These are phyloP conservation scores for Mythimna ferrago DNA, from an alignment of 2,888 invertebrate species.

Conservation along the genomic window DNA sequence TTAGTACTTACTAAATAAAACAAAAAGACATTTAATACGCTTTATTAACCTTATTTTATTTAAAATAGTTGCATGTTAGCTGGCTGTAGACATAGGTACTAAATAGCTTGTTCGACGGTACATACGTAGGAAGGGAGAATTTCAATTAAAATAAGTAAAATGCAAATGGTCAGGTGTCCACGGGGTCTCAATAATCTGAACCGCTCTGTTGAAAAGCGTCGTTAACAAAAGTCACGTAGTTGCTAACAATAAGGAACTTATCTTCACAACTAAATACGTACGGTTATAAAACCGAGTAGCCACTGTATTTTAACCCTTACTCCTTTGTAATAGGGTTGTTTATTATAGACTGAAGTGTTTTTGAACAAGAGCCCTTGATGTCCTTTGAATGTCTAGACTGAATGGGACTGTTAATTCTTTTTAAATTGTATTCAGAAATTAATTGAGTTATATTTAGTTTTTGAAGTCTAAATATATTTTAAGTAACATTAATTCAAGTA, in stretches of 20 bases:
- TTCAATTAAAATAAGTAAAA: constrained; percentile 52
- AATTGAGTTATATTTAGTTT: constrained; percentile 36
- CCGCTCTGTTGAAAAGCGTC: constrained; percentile 66
- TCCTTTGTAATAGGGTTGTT: constrained; percentile 8
- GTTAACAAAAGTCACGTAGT: constrained; percentile 78
- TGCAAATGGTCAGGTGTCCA: constrained; percentile 49
- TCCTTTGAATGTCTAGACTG: constrained; percentile 72
- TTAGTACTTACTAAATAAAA: too few species aligned
- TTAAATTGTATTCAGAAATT: constrained; percentile 45
- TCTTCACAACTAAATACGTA: constrained; percentile 60
- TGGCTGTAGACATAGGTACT: background rate
- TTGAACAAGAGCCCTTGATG: constrained; percentile 32
- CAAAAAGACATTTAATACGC: too few species aligned
- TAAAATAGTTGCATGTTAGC: background rate
- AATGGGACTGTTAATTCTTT: constrained; percentile 56
- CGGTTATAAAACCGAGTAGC: constrained; percentile 29
- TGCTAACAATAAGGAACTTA: constrained; percentile 71
- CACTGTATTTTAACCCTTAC: constrained; percentile 54
- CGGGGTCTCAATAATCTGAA: constrained; percentile 34
- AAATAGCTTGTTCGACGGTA: background rate
- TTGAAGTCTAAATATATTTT: background rate
- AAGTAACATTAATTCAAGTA: background rate
- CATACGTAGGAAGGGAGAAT: constrained; percentile 8
- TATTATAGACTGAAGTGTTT: constrained; percentile 16
- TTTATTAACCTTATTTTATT: too few species aligned